These are phyloP conservation scores for Drosophila conformis DNA, from an alignment of 2,888 invertebrate species.

Conservation along the genomic window DNA sequence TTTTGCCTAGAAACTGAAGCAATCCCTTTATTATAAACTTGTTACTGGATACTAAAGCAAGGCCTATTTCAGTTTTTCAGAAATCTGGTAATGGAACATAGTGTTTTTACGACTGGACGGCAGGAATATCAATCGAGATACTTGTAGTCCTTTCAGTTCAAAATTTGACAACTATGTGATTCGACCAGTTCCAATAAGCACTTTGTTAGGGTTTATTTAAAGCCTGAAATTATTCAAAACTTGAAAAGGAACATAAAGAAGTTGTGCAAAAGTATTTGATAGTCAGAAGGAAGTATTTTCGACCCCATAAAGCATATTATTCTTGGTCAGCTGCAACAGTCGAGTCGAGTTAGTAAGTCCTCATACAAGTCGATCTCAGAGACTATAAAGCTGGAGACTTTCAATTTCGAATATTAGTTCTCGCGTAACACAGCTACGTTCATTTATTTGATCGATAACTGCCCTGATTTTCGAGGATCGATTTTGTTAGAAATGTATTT, in stretches of 20 bases:
- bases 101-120: not conserved
- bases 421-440: too few species aligned
- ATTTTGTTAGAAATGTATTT: not conserved
- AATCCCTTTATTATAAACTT: not conserved
- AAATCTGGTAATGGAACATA: not conserved
- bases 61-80: slow-evolving; percentile 14
- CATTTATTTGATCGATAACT: not conserved
- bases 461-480: not conserved
- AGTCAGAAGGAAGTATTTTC: not conserved
- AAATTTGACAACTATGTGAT: not conserved
- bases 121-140: not conserved
- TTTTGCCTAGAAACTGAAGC: slow-evolving; percentile 3
- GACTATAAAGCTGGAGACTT: not conserved
- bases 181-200: too few species aligned
- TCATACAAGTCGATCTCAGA: not conserved
- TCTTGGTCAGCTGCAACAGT: not conserved
- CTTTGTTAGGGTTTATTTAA: too few species aligned
- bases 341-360: not conserved
- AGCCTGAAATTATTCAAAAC: too few species aligned
- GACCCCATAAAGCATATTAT: not conserved
- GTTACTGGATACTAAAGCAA: slow-evolving; percentile 1
- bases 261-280: not conserved
- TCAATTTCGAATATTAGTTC: not conserved
- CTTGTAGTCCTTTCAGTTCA: not conserved
- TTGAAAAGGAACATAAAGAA: too few species aligned